Base-by-base conservation (phyloP, 2,113 vertebrate species). In the Pteruthius melanotis region DNA sequence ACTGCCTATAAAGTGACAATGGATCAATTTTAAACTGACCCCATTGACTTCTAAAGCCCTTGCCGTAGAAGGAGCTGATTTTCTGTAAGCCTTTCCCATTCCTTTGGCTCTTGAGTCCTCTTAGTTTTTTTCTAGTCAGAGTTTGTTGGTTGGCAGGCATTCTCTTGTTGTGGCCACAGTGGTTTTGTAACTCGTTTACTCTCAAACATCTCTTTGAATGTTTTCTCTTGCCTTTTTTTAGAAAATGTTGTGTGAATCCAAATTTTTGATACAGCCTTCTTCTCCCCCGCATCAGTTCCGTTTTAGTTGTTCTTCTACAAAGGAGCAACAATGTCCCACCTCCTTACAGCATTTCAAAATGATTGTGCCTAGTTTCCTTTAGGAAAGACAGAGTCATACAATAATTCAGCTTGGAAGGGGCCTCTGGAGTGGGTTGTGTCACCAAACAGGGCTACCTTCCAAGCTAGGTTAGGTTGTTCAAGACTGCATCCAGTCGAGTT, bases 11-110 rank as follows among this genome's bases (percentile, higher is more conserved):
- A 94, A 95, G 81, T 77, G 66, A 74, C 79, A 93, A 59, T 95
- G 91, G 90, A 94, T 94, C 90, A 80, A 85, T 95, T 96, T 88
- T 88, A 91, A 96, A 85, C 66, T 95, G 93, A 95, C 93, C 82
- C 66, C 56, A 39, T 42, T 95, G 84, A 91, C 90, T 92, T 95
- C 84, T 95, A 93, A 91, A 89, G 81, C 87, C 53, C 24, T 78
- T 59, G 56, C 45, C 0, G 0, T 9, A 47, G 68, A 90, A 83
- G 78, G 33, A 85, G 35, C 65, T 76, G 42, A 12, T 87, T 83
- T 91, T 94, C 54, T 63, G 10, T 61, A 70, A 86, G 54, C 50
- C 6, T 80, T 3, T 8, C 23, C 37, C 11, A 2, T 59, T 87
- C 24, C 17, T 72, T 75, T 90, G 35, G 30, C 75, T 84, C 19